phyloP scores from a whole-genome alignment of 2,888 invertebrate genomes.

The Alloplasta piceator region DNA sequence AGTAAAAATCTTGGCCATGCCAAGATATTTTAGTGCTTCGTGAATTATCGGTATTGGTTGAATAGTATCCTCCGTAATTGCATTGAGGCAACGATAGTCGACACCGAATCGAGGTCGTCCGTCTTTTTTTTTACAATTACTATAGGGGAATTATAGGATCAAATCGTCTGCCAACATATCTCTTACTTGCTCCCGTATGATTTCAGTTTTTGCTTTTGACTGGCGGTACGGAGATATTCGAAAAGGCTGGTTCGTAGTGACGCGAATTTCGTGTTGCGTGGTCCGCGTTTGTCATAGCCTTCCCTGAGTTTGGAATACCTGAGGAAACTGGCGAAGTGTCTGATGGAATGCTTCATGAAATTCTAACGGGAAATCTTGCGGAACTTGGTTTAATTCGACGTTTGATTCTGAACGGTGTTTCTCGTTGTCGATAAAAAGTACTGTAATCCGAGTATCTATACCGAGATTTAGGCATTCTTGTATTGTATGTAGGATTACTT shows the following conservation, averaged over 20 bases:
- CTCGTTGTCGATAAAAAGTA: conserved; percentile 18
- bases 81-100: not conserved
- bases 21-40: no score
- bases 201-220: conserved; percentile 23
- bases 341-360: not conserved
- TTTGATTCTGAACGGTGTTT: not conserved
- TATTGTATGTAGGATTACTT: no score
- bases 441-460: conserved; percentile 2
- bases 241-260: conserved; percentile 32
- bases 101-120: not conserved
- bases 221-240: conserved; percentile 35
- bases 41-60: not conserved
- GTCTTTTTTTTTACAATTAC: conserved; percentile 25
- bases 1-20: no score
- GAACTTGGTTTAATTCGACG: not conserved
- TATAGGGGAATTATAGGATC: conserved; percentile 65
- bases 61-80: not conserved
- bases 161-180: conserved; percentile 65
- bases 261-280: conserved; percentile 29
- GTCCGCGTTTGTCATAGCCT: conserved; percentile 5
- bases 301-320: not conserved
- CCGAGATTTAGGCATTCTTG: no score
- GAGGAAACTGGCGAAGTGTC: not conserved
- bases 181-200: conserved; percentile 54
- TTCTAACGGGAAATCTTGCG: not conserved